phyloP scores from a whole-genome alignment of 2,113 vertebrate species.

The Dicentrarchus labrax region DNA sequence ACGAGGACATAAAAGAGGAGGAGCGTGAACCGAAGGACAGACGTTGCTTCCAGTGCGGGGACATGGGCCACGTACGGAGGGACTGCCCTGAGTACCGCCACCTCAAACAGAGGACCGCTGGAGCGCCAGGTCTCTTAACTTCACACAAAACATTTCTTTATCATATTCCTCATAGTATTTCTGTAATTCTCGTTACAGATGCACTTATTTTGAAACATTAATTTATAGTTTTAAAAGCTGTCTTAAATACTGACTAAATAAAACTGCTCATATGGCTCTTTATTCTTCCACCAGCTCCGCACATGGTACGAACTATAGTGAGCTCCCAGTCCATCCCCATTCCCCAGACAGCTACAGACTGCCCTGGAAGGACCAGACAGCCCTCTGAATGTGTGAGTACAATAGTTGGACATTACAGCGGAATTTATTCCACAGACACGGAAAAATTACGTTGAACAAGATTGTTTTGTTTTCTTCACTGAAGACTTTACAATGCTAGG shows the following conservation, averaged over 20 bases:
- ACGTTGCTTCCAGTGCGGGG: slow-evolving; percentile 97
- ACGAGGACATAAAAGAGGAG: slow-evolving; percentile 93
- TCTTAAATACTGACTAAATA: neutral
- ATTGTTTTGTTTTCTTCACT: no score
- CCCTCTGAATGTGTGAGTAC: slow-evolving; percentile 96
- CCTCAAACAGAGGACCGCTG: slow-evolving; percentile 89
- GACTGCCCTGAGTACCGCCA: slow-evolving; percentile 96
- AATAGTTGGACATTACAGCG: neutral
- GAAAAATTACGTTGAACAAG: no score
- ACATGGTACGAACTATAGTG: slow-evolving; percentile 88
- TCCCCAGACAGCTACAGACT: slow-evolving; percentile 85
- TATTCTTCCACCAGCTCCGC: slow-evolving; percentile 84
- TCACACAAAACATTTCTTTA: neutral
- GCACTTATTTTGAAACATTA: neutral
- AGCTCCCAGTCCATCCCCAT: slow-evolving; percentile 92
- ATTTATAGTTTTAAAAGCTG: no score
- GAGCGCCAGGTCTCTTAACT: slow-evolving; percentile 79
- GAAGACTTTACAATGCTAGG: no score
- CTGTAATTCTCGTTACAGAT: neutral
- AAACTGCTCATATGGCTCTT: neutral
- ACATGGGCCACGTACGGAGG: slow-evolving; percentile 94
- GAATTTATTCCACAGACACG: no score
- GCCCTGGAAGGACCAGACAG: slow-evolving; percentile 88
- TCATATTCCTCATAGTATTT: neutral
- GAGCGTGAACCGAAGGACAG: slow-evolving; percentile 94